phyloP scores from a whole-genome alignment of 2,888 invertebrate species.

The Heliconius hortense region DNA sequence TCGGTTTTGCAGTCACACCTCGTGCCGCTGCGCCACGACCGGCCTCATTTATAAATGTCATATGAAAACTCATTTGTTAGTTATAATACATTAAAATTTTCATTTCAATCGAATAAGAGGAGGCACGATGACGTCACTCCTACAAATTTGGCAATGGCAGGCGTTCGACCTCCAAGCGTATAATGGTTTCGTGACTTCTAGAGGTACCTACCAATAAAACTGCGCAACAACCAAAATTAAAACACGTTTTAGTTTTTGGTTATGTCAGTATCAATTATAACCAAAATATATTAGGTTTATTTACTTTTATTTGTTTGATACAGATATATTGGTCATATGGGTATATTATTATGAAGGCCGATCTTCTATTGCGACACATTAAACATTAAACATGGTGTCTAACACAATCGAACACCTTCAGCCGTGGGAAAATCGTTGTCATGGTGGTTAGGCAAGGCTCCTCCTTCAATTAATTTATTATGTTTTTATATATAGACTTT shows the following conservation, averaged over 20 bases:
- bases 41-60: background rate
- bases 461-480: conserved; percentile 5
- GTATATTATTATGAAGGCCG: conserved; percentile 5
- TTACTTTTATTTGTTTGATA: background rate
- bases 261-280: background rate
- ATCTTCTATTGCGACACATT: conserved; percentile 1
- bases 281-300: background rate
- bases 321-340: background rate
- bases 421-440: conserved; percentile 54
- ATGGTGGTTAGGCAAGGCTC: conserved; percentile 48
- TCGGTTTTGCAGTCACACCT: too few relatives aligned
- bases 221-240: conserved; percentile 47
- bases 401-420: conserved; percentile 42
- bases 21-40: too few relatives aligned
- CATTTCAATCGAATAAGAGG: conserved; percentile 20
- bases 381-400: conserved; percentile 11
- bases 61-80: background rate
- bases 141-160: conserved; percentile 74
- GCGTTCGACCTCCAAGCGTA: conserved; percentile 67
- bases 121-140: conserved; percentile 57
- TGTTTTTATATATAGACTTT: background rate
- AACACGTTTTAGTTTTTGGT: conserved; percentile 31
- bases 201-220: conserved; percentile 42
- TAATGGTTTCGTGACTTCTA: conserved; percentile 49
- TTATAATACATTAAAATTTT: background rate